Evolutionary conservation across 1,140 invertebrate genomes (phyloP), one percentile per base, ranked within the genome.

Genomic region (Drosophila punjabiensis): DNA sequence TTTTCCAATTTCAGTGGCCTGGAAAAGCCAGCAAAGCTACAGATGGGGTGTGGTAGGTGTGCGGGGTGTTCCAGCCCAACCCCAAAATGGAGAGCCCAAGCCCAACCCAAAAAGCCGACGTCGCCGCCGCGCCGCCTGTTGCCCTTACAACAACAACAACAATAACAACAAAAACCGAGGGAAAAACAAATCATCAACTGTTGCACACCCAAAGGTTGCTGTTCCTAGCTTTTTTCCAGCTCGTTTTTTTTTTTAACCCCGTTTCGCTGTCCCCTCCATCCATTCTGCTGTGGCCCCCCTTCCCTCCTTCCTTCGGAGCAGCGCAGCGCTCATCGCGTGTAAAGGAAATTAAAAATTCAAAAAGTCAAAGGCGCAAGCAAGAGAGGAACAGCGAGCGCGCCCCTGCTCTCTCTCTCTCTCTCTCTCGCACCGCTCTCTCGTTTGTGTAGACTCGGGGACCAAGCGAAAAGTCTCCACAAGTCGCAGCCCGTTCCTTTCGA

Each of bases 331-430:
- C 80, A 69, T 83, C 81, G 81, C 84, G 69, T 88, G 85, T 68
- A 89, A 89, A 88, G 85, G 86, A 89, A 89, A 90, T 89, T 89
- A 89, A 86, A 90, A 90, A 86, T 89, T 89, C 82, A 80, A 89
- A 89, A 89, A 90, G 87, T 90, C 87, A 89, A 89, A 89, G 86
- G 86, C 85, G 81, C 85, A 89, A 88, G 79, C 79, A 79, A 79
- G 53, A 53, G 77, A 63, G 65, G 66, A 47, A 48, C 32, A 58
- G 69, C 56, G 53, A 37, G 35, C 18, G 62, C 67, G 55, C 28
- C 18, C 7, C 24, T 24, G 24, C 24, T 48, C 39, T 61, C 30
- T 32, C 18, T 24, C 53, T 20, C 24, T 48, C 39, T 61, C 30
- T 32, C 18, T 24, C 53, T 20, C 13, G 30, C 20, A 14, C 41